Evolutionary conservation across 1,140 invertebrate genomes (phyloP).

Genomic region (Sipha flava): DNA sequence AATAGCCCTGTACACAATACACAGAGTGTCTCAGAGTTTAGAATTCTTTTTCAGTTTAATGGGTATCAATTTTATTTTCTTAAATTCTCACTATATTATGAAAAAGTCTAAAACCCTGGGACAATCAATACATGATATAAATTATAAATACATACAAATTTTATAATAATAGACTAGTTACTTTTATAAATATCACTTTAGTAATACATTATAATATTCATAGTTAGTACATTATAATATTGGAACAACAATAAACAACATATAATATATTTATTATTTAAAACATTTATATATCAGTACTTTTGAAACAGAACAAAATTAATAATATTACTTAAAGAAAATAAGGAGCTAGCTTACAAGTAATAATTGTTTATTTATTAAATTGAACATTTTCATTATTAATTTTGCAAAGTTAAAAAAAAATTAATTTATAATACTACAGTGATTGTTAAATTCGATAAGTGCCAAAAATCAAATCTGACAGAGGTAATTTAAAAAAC

Average conservation of each 20-base stretch:
- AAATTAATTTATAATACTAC: slow-evolving; percentile 14
- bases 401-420: background rate
- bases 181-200: slow-evolving; percentile 28
- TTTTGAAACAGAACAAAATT: background rate
- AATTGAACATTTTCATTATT: background rate
- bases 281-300: slow-evolving; percentile 13
- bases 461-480: slow-evolving; percentile 27
- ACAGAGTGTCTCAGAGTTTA: background rate
- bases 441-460: slow-evolving; percentile 31
- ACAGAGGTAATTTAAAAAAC: background rate
- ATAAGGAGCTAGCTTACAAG: background rate
- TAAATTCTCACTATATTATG: background rate
- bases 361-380: background rate
- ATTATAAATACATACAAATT: background rate
- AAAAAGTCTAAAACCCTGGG: background rate
- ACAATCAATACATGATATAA: background rate
- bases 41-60: background rate
- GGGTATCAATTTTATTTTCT: background rate
- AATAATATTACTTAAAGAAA: background rate
- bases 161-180: slow-evolving; percentile 19
- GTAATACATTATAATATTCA: background rate
- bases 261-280: slow-evolving; percentile 20
- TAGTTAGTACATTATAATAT: slow-evolving; percentile 5
- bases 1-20: background rate
- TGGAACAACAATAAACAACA: slow-evolving; percentile 20